Percentiles rank a stretch among this genome's conserved stretches.
Conservation (phyloP, 1,140 invertebrate species). For the Spodoptera litura region DNA sequence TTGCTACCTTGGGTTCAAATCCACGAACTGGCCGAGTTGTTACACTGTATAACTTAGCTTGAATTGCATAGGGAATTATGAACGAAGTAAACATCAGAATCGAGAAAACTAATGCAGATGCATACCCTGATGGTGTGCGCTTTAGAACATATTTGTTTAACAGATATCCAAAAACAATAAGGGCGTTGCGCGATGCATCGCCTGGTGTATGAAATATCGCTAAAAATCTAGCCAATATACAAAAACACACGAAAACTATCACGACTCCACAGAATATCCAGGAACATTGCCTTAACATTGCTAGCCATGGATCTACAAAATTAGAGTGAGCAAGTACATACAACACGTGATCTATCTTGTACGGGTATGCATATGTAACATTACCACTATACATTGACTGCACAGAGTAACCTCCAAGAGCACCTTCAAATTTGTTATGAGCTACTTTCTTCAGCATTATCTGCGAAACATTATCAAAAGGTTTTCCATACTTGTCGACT, state of each 20-base stretch:
- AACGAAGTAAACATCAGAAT: slow-evolving; percentile 49
- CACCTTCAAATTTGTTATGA: slow-evolving; percentile 48
- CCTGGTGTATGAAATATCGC: slow-evolving; percentile 9
- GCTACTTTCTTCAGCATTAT: not conserved
- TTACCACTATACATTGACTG: not conserved
- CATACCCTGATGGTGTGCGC: slow-evolving; percentile 11
- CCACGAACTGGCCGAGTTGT: slow-evolving; percentile 40
- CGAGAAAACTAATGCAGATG: slow-evolving; percentile 40
- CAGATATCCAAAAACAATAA: slow-evolving; percentile 56
- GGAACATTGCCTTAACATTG: slow-evolving; percentile 2
- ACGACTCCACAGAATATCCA: not conserved
- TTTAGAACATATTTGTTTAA: slow-evolving; percentile 42
- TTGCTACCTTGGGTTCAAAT: slow-evolving; percentile 36
- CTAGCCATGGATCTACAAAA: slow-evolving; percentile 40
- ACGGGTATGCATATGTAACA: slow-evolving; percentile 52
- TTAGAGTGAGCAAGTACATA: slow-evolving; percentile 41
- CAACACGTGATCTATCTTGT: slow-evolving; percentile 38
- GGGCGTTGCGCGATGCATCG: slow-evolving; percentile 39
- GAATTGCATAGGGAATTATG: slow-evolving; percentile 34
- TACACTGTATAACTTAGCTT: slow-evolving; percentile 31
- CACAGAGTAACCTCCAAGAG: slow-evolving; percentile 48
- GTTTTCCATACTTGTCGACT: slow-evolving; percentile 6
- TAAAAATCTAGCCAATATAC: not conserved
- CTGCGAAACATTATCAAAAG: no score
- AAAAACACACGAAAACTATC: not conserved